Evolutionary conservation across 2,113 vertebrate species (phyloP), one percentile per base, ranked within the genome.

Genomic region (Amblyornis subalaris): DNA sequence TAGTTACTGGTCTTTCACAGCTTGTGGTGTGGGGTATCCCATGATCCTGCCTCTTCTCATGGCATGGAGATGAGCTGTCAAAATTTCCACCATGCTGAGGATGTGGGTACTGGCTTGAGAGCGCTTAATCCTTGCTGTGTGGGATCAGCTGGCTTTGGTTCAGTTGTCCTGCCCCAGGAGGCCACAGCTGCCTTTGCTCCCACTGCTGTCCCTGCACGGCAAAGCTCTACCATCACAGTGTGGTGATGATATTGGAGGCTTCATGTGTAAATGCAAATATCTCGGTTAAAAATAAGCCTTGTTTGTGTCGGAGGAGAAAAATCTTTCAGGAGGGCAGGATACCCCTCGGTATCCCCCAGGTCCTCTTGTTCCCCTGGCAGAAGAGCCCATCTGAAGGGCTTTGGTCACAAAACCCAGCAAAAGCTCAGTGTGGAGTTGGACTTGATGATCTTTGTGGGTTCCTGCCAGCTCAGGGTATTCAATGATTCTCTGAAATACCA

Each of bases 191-290:
- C 47, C 75, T 88, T 38, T 24, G 15, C 4, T 7, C 35, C 48
- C 65, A 4, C 14, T 23, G 54, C 7, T 60, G 42, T 5, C 58
- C 10, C 1, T 15, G 19, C 31, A 25, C 40, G 7, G 29, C 38
- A 28, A 35, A 69, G 50, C 4, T 7, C 55, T 25, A 5, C 53
- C 7, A 14, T 14, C 42, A 7, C 10, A 14, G 51, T 1, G 1
- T 10, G 38, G 16, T 18, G n/a, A 1, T 28, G 14, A 6, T 12
- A 26, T 12, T 54, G 17, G 2, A 18, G 48, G 33, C 23, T 20
- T 58, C 8, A 4, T 0, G 9, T 26, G 1, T 3, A 19, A 20
- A 12, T 7, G 13, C 45, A 51, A 60, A 7, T 2, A 42, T 6
- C 14, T 70, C 38, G 2, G 2, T 33, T 22, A 14, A 44, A 53